Conservation (phyloP, 2,888 invertebrate genomes). For the Stegana nigrithorax region DNA sequence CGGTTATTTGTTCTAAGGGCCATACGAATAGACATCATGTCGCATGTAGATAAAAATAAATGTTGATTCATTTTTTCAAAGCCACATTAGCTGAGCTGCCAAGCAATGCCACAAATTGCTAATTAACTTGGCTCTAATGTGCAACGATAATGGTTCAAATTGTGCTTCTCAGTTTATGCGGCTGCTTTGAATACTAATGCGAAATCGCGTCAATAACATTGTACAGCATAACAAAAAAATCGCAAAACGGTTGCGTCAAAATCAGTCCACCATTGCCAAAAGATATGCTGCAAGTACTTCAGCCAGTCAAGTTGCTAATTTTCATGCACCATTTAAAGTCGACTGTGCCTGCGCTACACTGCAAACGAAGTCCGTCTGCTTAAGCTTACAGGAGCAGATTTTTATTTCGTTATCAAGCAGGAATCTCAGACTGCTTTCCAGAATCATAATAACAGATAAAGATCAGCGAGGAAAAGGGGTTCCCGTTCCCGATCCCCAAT, state of each 20-base stretch:
- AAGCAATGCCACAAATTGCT: slow-evolving; percentile 49
- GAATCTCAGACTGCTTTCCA: too few relatives aligned
- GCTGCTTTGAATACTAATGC: slow-evolving; percentile 6
- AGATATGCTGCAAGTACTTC: slow-evolving; percentile 28
- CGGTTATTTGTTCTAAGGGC: not conserved
- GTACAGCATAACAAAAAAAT: slow-evolving; percentile 26
- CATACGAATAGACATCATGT: too few relatives aligned
- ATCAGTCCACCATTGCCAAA: not conserved
- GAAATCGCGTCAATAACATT: slow-evolving; percentile 27
- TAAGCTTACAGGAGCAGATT: too few relatives aligned
- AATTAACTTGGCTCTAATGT: slow-evolving; percentile 44
- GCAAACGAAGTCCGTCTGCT: too few relatives aligned
- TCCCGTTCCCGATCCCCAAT: too few relatives aligned
- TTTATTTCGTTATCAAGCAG: not conserved
- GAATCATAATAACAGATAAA: too few relatives aligned
- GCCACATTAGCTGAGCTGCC: too few relatives aligned
- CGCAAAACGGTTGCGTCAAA: not conserved
- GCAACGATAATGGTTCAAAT: too few relatives aligned
- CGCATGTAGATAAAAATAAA: slow-evolving; percentile 1
- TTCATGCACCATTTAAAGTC: slow-evolving; percentile 64
- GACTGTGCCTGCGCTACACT: slow-evolving; percentile 19
- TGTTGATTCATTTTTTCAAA: not conserved
- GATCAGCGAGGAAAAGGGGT: too few relatives aligned
- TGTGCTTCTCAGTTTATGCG: not conserved
- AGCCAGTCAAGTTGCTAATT: slow-evolving; percentile 61